Evolutionary conservation across 64 coral and sea anemone genomes (phyloP), one percentile per base, ranked within the genome.

Genomic region (Montipora capricornis): DNA sequence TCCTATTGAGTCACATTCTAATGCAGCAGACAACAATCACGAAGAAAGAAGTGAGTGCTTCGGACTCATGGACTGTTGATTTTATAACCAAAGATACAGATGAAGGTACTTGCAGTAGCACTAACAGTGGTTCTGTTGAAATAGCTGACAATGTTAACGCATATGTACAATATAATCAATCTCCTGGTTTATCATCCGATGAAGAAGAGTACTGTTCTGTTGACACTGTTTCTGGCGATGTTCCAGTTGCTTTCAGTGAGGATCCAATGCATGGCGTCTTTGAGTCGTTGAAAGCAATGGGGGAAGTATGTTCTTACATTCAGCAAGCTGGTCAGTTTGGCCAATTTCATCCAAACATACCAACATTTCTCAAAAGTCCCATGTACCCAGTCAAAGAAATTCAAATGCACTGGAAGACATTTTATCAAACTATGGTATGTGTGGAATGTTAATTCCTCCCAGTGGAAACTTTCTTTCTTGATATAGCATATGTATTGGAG

Each of bases 11-110:
- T 71, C 66, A 82, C 57, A 82, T 79, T 82, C 83, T 75, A 73
- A 91, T 44, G 49, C n/a, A 22, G 37, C 52, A 49, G 77, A 82
- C 48, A 91, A 91, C 79, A 82, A 20, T 79, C 14, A 79, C 1
- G 88, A 90, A 89, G 87, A 74, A 77, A 90, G 88, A 77, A 90
- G 75, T 59, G 75, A 58, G 55, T 5, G 26, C 79, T 90, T 90
- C 79, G 73, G 49, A 77, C 17, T 79, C 11, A 76, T 77, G 75
- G 49, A 77, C 75, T 90, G 88, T 57, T 79, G 88, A 90, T 77
- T 76, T 77, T 90, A 61, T 29, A 90, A 61, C 88, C 88, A 90
- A 20, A 19, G 19, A 90, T 79, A 66, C 71, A 90, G 88, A 90
- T 77, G 74, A 11, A 87, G 84, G 74, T 74, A 87, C 68, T 87